phyloP scores from a whole-genome alignment of 2,797 vertebrate genomes.

The Myotis pilosus region DNA sequence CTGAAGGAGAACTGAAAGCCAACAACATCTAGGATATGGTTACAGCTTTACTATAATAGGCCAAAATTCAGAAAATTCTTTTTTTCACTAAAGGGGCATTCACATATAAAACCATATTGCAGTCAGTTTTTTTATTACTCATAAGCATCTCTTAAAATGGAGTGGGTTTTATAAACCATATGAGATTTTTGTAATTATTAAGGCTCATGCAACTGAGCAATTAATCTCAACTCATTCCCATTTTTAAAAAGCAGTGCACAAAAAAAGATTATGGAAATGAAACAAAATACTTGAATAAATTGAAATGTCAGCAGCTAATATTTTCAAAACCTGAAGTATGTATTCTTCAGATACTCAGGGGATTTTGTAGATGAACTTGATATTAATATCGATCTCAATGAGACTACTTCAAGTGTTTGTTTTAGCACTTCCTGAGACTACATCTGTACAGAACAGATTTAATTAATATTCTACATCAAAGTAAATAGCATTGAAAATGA shows the following conservation, averaged over 20 bases:
- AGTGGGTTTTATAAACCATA: constrained; percentile 73
- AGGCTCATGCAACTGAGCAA: constrained; percentile 75
- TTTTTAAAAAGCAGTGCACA: constrained; percentile 70
- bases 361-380: constrained; percentile 69
- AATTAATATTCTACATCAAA: constrained; percentile 74
- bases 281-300: constrained; percentile 78
- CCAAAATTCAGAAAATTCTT: background rate
- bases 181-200: constrained; percentile 78
- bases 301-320: constrained; percentile 43
- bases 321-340: constrained; percentile 45
- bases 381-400: constrained; percentile 60
- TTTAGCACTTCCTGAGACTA: constrained; percentile 70
- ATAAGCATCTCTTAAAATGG: constrained; percentile 69
- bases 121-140: constrained; percentile 33
- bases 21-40: background rate
- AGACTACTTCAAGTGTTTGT: constrained; percentile 69
- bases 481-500: constrained; percentile 65
- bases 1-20: constrained; percentile 12
- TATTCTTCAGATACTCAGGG: constrained; percentile 51
- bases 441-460: constrained; percentile 62
- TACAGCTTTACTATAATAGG: constrained; percentile 13
- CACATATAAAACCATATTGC: constrained; percentile 12
- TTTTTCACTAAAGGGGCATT: background rate
- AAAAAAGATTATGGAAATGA: constrained; percentile 80
- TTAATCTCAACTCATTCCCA: constrained; percentile 77